A percentile compares a stretch with the other conserved stretches of the same genome.
Conservation (phyloP, 2,797 vertebrate species). For the Hydrophis major region DNA sequence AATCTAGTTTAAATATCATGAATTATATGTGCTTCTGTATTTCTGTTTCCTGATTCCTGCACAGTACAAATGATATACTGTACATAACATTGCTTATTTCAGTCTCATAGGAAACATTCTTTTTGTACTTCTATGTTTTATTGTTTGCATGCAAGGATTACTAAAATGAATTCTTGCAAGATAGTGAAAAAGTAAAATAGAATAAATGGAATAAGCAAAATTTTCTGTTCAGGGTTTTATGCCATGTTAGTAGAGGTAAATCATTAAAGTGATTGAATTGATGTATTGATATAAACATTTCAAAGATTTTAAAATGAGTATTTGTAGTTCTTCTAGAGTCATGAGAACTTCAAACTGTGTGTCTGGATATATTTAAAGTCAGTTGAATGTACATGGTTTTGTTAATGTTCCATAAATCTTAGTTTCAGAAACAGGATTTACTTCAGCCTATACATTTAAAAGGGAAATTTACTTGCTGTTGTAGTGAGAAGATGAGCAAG, state of each 20-base stretch:
- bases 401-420: conserved; percentile 69
- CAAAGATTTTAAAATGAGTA: conserved; percentile 57
- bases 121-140: conserved; percentile 16
- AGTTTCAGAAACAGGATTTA: conserved; percentile 55
- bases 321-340: conserved; percentile 63
- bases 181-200: conserved; percentile 27
- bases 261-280: conserved; percentile 53
- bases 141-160: conserved; percentile 16
- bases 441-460: conserved; percentile 63
- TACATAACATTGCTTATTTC: conserved; percentile 19
- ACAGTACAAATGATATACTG: conserved; percentile 15
- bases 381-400: conserved; percentile 64
- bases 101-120: conserved; percentile 1
- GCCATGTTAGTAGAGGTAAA: conserved; percentile 44
- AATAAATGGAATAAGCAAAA: conserved; percentile 7
- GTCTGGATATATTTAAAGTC: conserved; percentile 66
- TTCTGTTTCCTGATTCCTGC: conserved; percentile 12
- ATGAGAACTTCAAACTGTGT: conserved; percentile 66
- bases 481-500: conserved; percentile 49
- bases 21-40: conserved; percentile 3
- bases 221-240: conserved; percentile 45
- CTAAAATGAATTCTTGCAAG: conserved; percentile 33
- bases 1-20: conserved; percentile 6
- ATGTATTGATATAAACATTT: conserved; percentile 51
- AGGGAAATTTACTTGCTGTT: conserved; percentile 55